Evolutionary conservation across 2,797 vertebrate species (phyloP), one percentile per base, ranked within the genome.

Genomic region (Echeneis naucrates): DNA sequence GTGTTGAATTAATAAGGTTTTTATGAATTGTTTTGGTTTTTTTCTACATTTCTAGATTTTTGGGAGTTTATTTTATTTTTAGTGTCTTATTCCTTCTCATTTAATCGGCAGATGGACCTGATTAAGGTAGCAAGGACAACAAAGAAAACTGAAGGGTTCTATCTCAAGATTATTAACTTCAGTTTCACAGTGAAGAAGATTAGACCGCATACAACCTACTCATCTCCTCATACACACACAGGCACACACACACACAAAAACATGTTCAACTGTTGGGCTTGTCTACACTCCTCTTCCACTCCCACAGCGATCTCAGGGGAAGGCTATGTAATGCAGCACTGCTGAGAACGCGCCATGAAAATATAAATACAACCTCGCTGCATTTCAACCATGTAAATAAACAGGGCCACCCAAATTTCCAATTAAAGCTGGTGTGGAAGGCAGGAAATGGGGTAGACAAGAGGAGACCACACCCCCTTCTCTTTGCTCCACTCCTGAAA

Each of bases 391-490:
- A 96, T 96, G 96, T 98, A 98, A 99, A 99, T 98, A 99, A 98
- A 97, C 96, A 97, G 95, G 98, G 97, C 98, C 98, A 99, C 98
- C 98, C 98, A 97, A 96, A 97, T 96, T 97, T 98, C 96, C 95
- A 98, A 99, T 98, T 98, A 99, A 95, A 95, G 94, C 94, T 95
- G 88, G 93, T 95, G 96, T 94, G 95, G 95, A 95, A 93, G 90
- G 95, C 96, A 98, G 98, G 97, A 98, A 98, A 97, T 94, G 94
- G 95, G 77, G 94, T 92, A 91, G 92, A 96, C 89, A 72, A 87
- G 85, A 86, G 69, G 59, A 89, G 80, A 67, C 87, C 90, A 87
- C 86, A 75, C 87, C 88, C 82, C 85, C 77, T 79, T 75, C 75
- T 84, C 74, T 64, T 52, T 65, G 27, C 78, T 80, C 58, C 64